Base-by-base conservation (phyloP, 2,888 invertebrate species). In the Oscheius sp. region DNA sequence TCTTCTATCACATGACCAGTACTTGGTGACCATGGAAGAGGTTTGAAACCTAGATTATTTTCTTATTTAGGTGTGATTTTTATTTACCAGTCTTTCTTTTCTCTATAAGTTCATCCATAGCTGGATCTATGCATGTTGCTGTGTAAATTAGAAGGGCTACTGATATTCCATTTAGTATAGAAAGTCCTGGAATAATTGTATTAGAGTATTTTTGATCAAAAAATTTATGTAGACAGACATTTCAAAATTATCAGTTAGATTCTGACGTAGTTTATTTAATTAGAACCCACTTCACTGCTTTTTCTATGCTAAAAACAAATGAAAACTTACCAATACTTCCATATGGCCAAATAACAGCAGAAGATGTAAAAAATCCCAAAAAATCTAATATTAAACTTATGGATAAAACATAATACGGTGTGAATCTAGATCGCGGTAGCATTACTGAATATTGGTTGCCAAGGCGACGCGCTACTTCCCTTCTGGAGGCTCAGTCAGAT, bases 1-100 rank as follows among this genome's bases (percentile, higher is more conserved):
- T 70, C 43, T 18, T 70, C 25, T 21, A 70, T 70, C 6, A 70
- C 69, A 18, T 56, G 56, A 5, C 69, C 69, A 5, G 53, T 18
- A 5, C 21, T n/a, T 16, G 69, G 45, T 18, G 58, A 16, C 41
- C 45, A 70, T 0, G 45, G 55, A 21, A 46, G 25, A 2, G 35
- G 69, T n/a, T 70, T 23, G 58, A 58, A 59, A 9, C 69, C 69
- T 70, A 27, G 1, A 1, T 27, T 1, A 25, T 43, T 23, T 43
- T 9, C 25, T n/a, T 9, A 16, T 41, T 25, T 3, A 69, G 5
- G 2, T 13, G 13, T 13, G 2, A 13, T 49, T 49, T 18, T 13
- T 3, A 1, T 27, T 12, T 23, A 70, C 69, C 69, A n/a, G 9
- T 18, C 41, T 70, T 70, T 21, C 69, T 18, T 41, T 70, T 70